phyloP scores from a whole-genome alignment of 2,888 invertebrate genomes.

The Mesorhabditis sp. region DNA sequence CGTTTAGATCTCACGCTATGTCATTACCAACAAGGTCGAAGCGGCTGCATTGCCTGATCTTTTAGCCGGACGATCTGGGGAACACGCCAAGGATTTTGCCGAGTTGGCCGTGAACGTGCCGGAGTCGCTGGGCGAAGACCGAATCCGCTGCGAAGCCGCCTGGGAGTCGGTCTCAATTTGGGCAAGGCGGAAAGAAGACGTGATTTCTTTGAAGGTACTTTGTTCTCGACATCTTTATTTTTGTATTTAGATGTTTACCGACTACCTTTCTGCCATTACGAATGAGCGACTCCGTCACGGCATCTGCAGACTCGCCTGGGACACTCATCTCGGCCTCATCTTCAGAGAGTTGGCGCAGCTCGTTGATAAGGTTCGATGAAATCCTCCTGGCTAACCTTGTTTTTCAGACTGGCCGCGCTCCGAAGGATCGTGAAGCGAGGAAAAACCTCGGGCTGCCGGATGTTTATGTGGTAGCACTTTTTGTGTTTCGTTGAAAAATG shows the following conservation, averaged over 20 bases:
- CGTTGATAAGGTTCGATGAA: constrained; percentile 27
- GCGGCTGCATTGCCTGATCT: no score
- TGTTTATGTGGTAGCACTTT: constrained; percentile 21
- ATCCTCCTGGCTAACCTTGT: not conserved
- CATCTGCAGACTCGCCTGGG: constrained; percentile 48
- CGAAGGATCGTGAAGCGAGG: constrained; percentile 35
- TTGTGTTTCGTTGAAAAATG: no score
- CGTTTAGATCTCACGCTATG: no score
- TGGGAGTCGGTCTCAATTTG: not conserved
- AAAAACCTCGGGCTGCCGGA: constrained; percentile 40
- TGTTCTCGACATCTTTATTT: no score
- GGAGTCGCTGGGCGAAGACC: not conserved
- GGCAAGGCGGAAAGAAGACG: not conserved
- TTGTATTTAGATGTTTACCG: not conserved
- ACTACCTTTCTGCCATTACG: constrained; percentile 7
- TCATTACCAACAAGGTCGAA: no score
- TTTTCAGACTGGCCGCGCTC: constrained; percentile 21
- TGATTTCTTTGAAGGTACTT: not conserved
- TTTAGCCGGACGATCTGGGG: no score
- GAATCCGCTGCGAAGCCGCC: not conserved
- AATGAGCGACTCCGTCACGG: constrained; percentile 41
- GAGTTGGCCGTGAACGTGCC: not conserved
- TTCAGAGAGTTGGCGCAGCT: constrained; percentile 30
- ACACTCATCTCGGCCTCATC: constrained; percentile 40
- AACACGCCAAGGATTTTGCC: no score